Base-by-base conservation (phyloP, 2,113 vertebrate genomes). In the Antigone vipio region DNA sequence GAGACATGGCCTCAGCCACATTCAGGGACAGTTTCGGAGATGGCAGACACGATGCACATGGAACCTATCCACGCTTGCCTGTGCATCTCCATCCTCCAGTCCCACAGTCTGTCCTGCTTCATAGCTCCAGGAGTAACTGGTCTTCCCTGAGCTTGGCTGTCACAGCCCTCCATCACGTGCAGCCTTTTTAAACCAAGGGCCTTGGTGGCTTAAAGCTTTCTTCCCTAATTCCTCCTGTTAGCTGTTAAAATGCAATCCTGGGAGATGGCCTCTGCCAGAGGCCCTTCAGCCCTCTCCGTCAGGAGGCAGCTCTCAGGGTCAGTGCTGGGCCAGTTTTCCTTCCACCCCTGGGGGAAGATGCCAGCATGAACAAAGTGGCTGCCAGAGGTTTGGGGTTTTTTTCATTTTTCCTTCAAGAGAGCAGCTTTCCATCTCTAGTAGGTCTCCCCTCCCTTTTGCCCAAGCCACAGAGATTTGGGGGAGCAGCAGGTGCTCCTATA, bases 21-120 rank as follows among this genome's bases (percentile, higher is more conserved):
- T 12, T 64, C 29, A 23, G 38, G 23, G 19, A 38, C 50, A 29
- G 24, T 38, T 81, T 74, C 73, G 49, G 62, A 50, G 32, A 3
- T 18, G 35, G 49, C 20, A 35, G 29, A 38, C 10, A 56, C 0
- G 1, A 30, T 19, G 15, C 1, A 1, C 3, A 1, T 55, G 45
- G n/a, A 69, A 9, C 10, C 30, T 35, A 12, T 7, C 23, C 56
- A 59, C 26, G 2, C 50, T 79, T 84, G n/a, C 15, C 9, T 32
- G 15, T 16, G 5, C 2, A 3, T 34, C 62, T 76, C 40, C 58
- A 47, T 42, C 50, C 14, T 69, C 16, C 27, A 55, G 40, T 38
- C 12, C 40, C 24, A 64, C 11, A 17, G 30, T 9, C 3, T 20
- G 22, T 52, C 16, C 13, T 71, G 30, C 45, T 64, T 85, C 23